Base-by-base conservation (phyloP, 1,140 invertebrate genomes). In the Uloborus diversus region DNA sequence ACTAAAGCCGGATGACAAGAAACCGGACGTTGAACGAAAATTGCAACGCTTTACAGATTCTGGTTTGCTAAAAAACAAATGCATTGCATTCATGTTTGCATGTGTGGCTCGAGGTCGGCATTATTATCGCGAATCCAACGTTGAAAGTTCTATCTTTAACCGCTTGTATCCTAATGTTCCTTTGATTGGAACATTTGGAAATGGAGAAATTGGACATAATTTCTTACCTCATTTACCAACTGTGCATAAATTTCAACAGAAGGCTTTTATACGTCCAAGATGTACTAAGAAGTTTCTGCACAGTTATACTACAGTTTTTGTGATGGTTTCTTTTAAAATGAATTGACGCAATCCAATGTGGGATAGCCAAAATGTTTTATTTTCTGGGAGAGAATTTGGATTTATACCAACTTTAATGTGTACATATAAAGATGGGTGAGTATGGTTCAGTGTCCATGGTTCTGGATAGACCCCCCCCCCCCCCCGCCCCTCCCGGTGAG, bases 41-140 rank as follows among this genome's bases (percentile, higher is more conserved):
- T 81, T 88, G 14, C 65, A 82, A 64, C 76, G 84, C 83, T 82
- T 88, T 35, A 86, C 87, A 83, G 81, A 84, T 5, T 82, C 82
- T 68, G 82, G 83, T 35, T 32, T 87, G 30, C 83, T 85, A 14
- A 84, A 86, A 56, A 71, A 86, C 4, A 84, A 85, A 1, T 87
- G 85, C 61, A 84, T 90, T 71, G 90, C 86, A 42, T 88, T 91
- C 59, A 91, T 91, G 89, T 90, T 90, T 85, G 88, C 89, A 0
- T 92, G 91, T 82, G 85, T 86, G 37, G 89, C 87, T 4, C 84
- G 90, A 27, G 90, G 90, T 2, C 37, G 62, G 42, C 30, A 79
- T 11, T 84, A 87, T 81, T 87, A 88, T 57, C 28, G 84, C 0
- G 83, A 86, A 17, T 65, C 84, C 9, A 86, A 90, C 82, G 86